Base-by-base conservation (phyloP, 2,113 vertebrate genomes). In the Dendropsophus ebraccatus region DNA sequence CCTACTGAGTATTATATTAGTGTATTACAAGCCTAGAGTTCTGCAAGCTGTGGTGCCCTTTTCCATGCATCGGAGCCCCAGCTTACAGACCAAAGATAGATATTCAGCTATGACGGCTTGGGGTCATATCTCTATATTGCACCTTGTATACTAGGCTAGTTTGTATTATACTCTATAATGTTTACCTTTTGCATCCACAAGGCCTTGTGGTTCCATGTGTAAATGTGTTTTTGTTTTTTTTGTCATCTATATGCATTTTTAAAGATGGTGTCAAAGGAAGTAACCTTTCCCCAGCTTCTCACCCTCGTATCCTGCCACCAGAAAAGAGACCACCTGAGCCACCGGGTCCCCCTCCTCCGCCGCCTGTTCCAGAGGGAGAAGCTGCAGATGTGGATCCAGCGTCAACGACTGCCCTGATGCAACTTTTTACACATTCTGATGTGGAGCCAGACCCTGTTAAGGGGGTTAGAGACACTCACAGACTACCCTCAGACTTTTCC, bases 371-470 rank as follows among this genome's bases (percentile, higher is more conserved):
- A 37, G 93, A 90, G 87, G 94, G 88, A 37, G 89, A 89, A 87
- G 84, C 91, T 73, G 92, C 94, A 87, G 97, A 97, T 91, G 90
- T 96, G 90, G 96, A 94, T 83, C 95, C 97, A 4, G 95, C 96
- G 10, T 94, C 97, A 89, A 97, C 96, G 1, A 95, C 97, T 1
- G 96, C 97, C 10, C 91, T 99, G 90, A 95, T 99, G 25, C 97
- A 99, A 94, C 96, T 98, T 88, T 94, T 99, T 37, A 95, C 96
- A n/a, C 96, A 97, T 90, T 95, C 95, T 87, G 97, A 97, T 86
- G 84, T 93, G 1, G 97, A 97, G 60, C 50, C 92, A 0, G 90
- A 88, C 87, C 89, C 88, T 87, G 88, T 90, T 89, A 94, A 88
- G 87, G 7, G 92, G 88, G 28, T 90, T 25, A 90, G 91, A 21